These are phyloP conservation scores for Polia nebulosa DNA, from an alignment of 2,888 invertebrate species.

Conservation along the genomic window DNA sequence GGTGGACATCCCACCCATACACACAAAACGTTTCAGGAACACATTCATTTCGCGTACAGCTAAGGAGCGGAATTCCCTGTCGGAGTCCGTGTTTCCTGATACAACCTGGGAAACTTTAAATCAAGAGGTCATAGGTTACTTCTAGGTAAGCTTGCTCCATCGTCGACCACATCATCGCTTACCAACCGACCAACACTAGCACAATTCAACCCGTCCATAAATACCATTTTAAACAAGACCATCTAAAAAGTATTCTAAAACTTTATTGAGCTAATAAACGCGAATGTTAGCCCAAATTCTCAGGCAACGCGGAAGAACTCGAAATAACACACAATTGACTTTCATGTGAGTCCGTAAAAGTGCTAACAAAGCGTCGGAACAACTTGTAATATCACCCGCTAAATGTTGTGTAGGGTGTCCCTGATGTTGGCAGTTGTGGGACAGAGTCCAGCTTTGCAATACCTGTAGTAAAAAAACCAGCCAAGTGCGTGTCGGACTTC, in stretches of 20 bases:
- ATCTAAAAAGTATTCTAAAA: constrained; percentile 8
- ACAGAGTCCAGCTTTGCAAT: neutral
- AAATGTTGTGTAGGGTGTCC: constrained; percentile 66
- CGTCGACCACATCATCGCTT: no score
- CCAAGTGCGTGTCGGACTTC: no score
- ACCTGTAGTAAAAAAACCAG: no score
- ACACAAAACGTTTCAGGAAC: no score
- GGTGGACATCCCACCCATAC: no score
- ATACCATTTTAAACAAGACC: neutral
- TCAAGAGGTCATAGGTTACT: no score
- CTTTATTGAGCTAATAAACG: constrained; percentile 31
- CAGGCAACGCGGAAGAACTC: constrained; percentile 59
- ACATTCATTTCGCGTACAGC: no score
- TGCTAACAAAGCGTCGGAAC: constrained; percentile 84
- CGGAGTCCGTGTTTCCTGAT: no score
- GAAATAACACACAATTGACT: constrained; percentile 59
- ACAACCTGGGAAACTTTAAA: no score
- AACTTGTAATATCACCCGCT: constrained; percentile 79
- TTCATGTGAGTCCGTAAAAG: constrained; percentile 76
- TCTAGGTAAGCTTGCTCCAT: no score
- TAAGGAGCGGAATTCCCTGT: no score
- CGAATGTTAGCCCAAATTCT: constrained; percentile 54
- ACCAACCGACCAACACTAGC: neutral
- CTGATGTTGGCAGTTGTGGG: neutral
- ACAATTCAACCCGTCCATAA: neutral